phyloP scores from a whole-genome alignment of 2,888 invertebrate species.

The Leptinotarsa rubiginosa region DNA sequence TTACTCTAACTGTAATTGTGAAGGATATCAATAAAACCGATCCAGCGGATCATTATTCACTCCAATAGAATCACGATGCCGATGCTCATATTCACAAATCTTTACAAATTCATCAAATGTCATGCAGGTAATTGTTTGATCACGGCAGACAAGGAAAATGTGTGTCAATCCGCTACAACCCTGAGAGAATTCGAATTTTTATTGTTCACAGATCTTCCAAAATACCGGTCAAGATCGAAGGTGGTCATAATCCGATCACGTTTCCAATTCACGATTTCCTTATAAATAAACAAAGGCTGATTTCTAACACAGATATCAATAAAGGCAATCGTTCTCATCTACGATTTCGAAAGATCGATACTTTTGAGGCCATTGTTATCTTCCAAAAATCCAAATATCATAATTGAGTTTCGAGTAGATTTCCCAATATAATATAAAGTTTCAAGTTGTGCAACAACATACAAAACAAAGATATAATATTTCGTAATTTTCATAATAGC shows the following conservation, averaged over 20 bases:
- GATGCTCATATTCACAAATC: constrained; percentile 5
- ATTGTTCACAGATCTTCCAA: constrained; percentile 28
- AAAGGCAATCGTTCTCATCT: constrained; percentile 2
- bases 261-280: constrained; percentile 16
- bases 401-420: background rate
- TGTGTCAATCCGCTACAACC: constrained; percentile 26
- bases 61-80: background rate
- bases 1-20: no score
- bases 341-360: constrained; percentile 1
- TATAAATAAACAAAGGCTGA: constrained; percentile 10
- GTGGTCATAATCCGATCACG: constrained; percentile 19
- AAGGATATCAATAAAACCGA: no score
- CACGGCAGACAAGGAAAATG: constrained; percentile 21
- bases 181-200: constrained; percentile 23
- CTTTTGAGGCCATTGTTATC: background rate
- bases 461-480: no score
- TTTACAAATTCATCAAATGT: background rate
- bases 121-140: constrained; percentile 5
- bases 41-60: background rate
- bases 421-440: no score
- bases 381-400: background rate
- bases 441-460: no score
- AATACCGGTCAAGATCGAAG: constrained; percentile 26
- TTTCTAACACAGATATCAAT: constrained; percentile 3
- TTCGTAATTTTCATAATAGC: no score